A percentile compares a stretch with the other conserved stretches of the same genome.
These are phyloP conservation scores for Acropternis orthonyx DNA, from an alignment of 2,797 vertebrate genomes.

Conservation along the genomic window DNA sequence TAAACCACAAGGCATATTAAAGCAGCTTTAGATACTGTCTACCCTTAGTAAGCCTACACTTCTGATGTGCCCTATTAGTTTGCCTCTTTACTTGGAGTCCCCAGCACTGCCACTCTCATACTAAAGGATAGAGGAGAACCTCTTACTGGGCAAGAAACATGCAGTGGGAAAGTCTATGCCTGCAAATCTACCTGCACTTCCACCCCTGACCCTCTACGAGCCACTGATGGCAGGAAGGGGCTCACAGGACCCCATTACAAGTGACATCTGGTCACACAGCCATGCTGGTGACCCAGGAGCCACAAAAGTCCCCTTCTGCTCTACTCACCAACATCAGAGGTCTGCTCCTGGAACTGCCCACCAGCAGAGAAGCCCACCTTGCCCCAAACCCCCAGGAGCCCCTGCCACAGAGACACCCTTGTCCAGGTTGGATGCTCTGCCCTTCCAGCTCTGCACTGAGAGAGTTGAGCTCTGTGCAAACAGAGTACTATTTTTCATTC, in stretches of 20 bases:
- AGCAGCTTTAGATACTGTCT: neutral
- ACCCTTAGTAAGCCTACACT: neutral
- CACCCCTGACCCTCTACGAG: neutral
- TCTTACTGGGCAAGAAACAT: neutral
- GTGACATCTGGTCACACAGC: rapidly evolving
- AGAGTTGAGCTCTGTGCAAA: rapidly evolving
- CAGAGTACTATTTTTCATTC: neutral
- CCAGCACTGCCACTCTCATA: neutral
- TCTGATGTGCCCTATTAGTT: neutral
- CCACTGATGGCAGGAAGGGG: neutral
- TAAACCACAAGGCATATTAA: neutral
- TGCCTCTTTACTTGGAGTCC: neutral
- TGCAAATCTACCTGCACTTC: neutral
- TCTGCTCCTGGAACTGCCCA: neutral
- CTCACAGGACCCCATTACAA: neutral
- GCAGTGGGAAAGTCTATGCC: neutral
- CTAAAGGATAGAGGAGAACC: neutral
- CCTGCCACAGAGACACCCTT: rapidly evolving
- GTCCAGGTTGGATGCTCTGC: neutral
- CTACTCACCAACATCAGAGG: neutral
- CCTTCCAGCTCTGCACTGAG: neutral
- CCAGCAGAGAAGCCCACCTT: neutral
- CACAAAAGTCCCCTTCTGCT: neutral
- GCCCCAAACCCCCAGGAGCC: neutral
- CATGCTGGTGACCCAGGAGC: neutral